Base-by-base conservation (phyloP, 37 sponge, comb jelly and placozoan species). In the Geodia barretti region DNA sequence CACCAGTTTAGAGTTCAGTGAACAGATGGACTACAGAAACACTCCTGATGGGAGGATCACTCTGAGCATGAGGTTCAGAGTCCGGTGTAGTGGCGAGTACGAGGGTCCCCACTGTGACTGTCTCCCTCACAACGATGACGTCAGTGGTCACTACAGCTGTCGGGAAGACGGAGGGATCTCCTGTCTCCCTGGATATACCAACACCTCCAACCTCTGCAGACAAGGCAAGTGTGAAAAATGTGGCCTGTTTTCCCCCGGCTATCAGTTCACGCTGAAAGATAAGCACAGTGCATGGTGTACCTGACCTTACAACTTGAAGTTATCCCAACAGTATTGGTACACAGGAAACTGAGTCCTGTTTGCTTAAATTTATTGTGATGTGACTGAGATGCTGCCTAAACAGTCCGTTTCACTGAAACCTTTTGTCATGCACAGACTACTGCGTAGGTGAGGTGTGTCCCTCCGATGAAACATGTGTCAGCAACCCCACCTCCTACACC, bases 141-240 rank as follows among this genome's bases (percentile, higher is more conserved):
- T 25, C 8, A 73, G 41, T 73, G 74, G 74, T 2, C 74, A 73
- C 54, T 73, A 42, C 54, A 39, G 28, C 17, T 73, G 74, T 39
- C 24, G n/a, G 3, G 58, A 43, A 20, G 74, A 73, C 26, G 74
- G 74, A 4, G n/a, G 40, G 21, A 35, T 35, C 38, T 24, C 17
- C 19, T 73, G 74, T 73, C 41, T 21, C 11, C 26, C 30, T 54
- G 35, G 35, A 7, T 64, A 64, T 64, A 64, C 65, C 8, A 28
- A 47, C 54, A 47, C 54, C 54, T 17, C 54, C 14, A 14, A 14
- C 14, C 14, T 47, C 54, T 47, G 54, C 54, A 47, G 11, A 47
- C 54, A 47, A 47, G 54, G 54, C 54, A 47, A 47, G 54, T 47
- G 54, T n/a, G n/a, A n/a, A n/a, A n/a, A n/a, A n/a, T n/a, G n/a